Conservation (phyloP, 2,888 invertebrate species). For the Plagodis pulveraria region DNA sequence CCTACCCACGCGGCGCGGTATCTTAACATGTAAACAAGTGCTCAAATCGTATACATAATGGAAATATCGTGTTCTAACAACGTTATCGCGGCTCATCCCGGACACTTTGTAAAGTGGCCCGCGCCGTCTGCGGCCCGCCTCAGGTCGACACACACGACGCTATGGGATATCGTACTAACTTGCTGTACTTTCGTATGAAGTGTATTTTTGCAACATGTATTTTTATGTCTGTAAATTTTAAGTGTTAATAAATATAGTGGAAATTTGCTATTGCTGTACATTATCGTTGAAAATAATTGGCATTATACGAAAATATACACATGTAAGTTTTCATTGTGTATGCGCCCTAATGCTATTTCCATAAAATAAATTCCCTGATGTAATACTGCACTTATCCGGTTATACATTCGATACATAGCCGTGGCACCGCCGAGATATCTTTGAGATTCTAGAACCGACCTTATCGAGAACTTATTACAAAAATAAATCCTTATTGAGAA, state of each 20-base stretch:
- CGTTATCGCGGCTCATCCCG: slow-evolving; percentile 83
- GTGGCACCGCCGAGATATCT: slow-evolving; percentile 34
- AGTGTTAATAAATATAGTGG: too few relatives aligned
- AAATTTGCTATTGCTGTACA: too few relatives aligned
- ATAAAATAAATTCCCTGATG: slow-evolving; percentile 59
- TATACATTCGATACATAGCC: slow-evolving; percentile 49
- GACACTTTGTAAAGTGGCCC: slow-evolving; percentile 83
- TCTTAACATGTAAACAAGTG: slow-evolving; percentile 82
- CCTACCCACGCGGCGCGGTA: slow-evolving; percentile 69
- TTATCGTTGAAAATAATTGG: too few relatives aligned
- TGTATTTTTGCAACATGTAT: background rate
- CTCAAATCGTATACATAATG: slow-evolving; percentile 85
- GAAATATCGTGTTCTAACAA: slow-evolving; percentile 85
- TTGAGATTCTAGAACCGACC: slow-evolving; percentile 42
- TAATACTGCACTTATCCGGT: slow-evolving; percentile 69
- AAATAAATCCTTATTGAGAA: slow-evolving; percentile 53
- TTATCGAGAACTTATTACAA: slow-evolving; percentile 51
- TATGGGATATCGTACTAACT: slow-evolving; percentile 5
- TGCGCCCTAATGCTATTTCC: slow-evolving; percentile 53
- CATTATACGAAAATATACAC: background rate
- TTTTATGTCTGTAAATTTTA: too few relatives aligned
- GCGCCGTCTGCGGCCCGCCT: slow-evolving; percentile 69
- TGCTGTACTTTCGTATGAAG: background rate
- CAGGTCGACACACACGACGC: slow-evolving; percentile 22
- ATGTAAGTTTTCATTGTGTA: slow-evolving; percentile 12